Evolutionary conservation across 2,888 invertebrate genomes (phyloP).

Genomic region (Himalopsyche kuldschensis): DNA sequence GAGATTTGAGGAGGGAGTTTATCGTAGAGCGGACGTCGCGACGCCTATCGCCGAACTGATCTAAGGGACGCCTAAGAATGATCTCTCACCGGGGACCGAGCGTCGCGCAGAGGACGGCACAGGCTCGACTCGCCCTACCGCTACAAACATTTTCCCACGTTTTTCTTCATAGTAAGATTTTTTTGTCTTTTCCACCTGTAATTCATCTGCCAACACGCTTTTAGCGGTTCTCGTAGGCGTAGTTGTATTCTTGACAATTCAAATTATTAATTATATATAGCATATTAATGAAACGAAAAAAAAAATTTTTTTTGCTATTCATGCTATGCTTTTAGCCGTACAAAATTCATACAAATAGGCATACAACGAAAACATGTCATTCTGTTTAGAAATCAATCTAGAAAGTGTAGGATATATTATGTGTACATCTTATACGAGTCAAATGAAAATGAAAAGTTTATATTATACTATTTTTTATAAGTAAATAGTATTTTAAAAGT

Average conservation of each 20-base stretch:
- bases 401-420: no score
- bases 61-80: constrained; percentile 6
- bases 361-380: no score
- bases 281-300: no score
- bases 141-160: background rate
- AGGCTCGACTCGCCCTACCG: constrained; percentile 19
- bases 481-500: no score
- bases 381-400: no score
- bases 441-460: no score
- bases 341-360: no score
- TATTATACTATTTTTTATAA: no score
- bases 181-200: background rate
- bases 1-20: background rate
- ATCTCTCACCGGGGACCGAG: background rate
- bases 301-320: no score
- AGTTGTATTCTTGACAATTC: background rate
- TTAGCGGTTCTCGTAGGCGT: background rate
- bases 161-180: background rate
- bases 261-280: no score
- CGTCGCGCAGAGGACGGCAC: background rate
- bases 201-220: background rate
- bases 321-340: no score
- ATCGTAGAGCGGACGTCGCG: constrained; percentile 24
- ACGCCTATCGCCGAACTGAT: constrained; percentile 31
- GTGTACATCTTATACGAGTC: no score